These are phyloP conservation scores for Thymelicus acteon DNA, from an alignment of 2,888 invertebrate genomes.

Conservation along the genomic window DNA sequence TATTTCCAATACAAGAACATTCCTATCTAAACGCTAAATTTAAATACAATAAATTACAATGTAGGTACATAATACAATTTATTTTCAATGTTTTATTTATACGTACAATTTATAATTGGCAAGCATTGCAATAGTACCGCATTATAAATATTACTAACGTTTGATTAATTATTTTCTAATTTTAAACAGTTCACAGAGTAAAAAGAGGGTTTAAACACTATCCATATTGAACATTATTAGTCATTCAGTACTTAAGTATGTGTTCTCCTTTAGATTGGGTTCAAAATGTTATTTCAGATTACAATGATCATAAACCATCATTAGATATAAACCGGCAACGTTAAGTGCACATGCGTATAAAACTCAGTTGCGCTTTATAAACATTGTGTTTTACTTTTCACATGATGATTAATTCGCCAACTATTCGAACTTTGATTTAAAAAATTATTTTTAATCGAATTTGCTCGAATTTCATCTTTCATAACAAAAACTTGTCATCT, in stretches of 20 bases:
- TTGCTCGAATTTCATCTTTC: too few species aligned
- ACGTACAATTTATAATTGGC: constrained; percentile 18
- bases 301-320: too few species aligned
- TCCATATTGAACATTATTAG: background rate
- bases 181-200: constrained; percentile 1
- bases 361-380: too few species aligned
- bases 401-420: too few species aligned
- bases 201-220: background rate
- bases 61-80: background rate
- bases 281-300: too few species aligned
- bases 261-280: too few species aligned
- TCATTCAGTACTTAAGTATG: background rate
- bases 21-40: constrained; percentile 10
- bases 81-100: background rate
- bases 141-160: background rate
- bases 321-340: too few species aligned
- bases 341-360: too few species aligned
- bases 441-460: too few species aligned
- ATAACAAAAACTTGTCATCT: too few species aligned
- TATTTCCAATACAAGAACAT: constrained; percentile 1
- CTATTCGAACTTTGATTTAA: too few species aligned
- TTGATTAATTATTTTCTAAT: background rate
- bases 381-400: too few species aligned
- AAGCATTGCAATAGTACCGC: constrained; percentile 19
- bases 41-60: constrained; percentile 10